These are phyloP conservation scores for Sarotherodon lohbergeri DNA, from an alignment of 2,113 vertebrate genomes.

Conservation along the genomic window DNA sequence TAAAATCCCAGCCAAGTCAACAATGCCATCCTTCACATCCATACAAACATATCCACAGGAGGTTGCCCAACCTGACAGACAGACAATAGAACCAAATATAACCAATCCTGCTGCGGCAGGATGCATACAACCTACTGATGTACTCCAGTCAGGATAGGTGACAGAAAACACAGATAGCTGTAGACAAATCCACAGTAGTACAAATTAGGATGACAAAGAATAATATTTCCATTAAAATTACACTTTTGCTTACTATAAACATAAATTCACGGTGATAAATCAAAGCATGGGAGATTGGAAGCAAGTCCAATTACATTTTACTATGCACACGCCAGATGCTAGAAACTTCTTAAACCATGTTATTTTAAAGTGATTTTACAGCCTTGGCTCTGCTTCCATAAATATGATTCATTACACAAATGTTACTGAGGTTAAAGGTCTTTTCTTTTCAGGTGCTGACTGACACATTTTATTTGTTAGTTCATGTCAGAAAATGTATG, in stretches of 20 bases:
- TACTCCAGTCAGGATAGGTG: background rate
- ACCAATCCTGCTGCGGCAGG: slow-evolving; percentile 3
- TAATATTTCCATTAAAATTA: background rate
- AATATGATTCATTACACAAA: background rate
- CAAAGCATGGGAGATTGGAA: background rate
- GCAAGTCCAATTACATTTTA: background rate
- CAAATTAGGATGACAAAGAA: slow-evolving; percentile 1
- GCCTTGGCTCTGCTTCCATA: background rate
- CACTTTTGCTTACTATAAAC: background rate
- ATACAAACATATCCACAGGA: slow-evolving; percentile 20
- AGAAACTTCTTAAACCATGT: background rate
- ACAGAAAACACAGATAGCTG: slow-evolving; percentile 7
- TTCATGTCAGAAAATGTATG: background rate
- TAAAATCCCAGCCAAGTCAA: slow-evolving; percentile 50
- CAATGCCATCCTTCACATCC: slow-evolving; percentile 41
- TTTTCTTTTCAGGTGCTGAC: background rate
- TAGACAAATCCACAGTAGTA: background rate
- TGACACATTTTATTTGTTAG: background rate
- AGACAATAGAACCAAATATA: slow-evolving; percentile 27
- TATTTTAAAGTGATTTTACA: background rate
- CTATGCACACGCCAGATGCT: background rate
- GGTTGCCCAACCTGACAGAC: slow-evolving; percentile 42
- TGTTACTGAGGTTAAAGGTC: background rate
- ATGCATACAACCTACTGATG: background rate
- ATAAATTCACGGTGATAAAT: background rate